These are phyloP conservation scores for Acleris laterana DNA, from an alignment of 2,888 invertebrate genomes.

Conservation along the genomic window DNA sequence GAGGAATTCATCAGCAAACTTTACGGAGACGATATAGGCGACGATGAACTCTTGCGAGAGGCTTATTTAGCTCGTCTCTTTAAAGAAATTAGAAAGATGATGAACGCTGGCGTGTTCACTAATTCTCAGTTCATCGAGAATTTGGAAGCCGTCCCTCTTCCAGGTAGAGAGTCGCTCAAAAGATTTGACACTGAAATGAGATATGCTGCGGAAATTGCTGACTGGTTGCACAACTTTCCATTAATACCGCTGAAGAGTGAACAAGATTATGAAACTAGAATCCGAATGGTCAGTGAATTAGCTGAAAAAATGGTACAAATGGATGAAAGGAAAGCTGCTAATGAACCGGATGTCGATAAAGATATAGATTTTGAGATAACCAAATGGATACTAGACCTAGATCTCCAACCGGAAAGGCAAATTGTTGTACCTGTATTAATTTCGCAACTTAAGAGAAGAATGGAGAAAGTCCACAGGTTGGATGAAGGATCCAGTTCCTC, in stretches of 20 bases:
- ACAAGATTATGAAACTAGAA: constrained; percentile 44
- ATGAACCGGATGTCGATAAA: constrained; percentile 43
- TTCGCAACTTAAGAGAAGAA: constrained; percentile 58
- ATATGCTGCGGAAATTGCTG: constrained; percentile 61
- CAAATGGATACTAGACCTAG: constrained; percentile 56
- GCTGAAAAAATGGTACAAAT: constrained; percentile 54
- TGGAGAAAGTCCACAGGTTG: constrained; percentile 47
- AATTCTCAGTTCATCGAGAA: constrained; percentile 52
- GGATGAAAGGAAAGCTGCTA: constrained; percentile 39
- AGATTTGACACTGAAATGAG: constrained; percentile 53
- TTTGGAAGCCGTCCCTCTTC: constrained; percentile 46
- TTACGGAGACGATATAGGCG: constrained; percentile 54
- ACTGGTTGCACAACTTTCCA: constrained; percentile 65
- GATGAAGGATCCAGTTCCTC: constrained; percentile 15
- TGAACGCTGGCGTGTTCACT: constrained; percentile 43
- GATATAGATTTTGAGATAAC: constrained; percentile 51
- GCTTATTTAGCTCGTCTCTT: constrained; percentile 57
- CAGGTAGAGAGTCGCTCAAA: constrained; percentile 49
- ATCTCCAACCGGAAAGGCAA: constrained; percentile 51
- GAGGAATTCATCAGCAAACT: constrained; percentile 53
- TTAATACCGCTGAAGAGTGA: constrained; percentile 46
- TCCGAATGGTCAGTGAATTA: constrained; percentile 55
- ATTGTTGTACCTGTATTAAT: constrained; percentile 50
- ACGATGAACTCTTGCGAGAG: constrained; percentile 59
- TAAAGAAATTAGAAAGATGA: constrained; percentile 56